A percentile compares a stretch with the other conserved stretches of the same genome.
phyloP scores from a whole-genome alignment of 2,888 invertebrate genomes.

The Lithodes maja region DNA sequence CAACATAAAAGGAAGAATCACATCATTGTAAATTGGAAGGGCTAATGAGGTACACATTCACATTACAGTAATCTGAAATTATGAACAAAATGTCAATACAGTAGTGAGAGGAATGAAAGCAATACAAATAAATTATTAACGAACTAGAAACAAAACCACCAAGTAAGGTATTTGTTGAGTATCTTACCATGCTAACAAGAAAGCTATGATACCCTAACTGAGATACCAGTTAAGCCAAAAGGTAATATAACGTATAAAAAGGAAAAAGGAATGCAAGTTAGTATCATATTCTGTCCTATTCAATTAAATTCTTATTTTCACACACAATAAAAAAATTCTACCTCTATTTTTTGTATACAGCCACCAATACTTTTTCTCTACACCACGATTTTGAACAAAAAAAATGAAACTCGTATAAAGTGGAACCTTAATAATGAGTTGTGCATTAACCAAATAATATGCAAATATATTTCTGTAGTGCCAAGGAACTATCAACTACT shows the following conservation, averaged over 20 bases:
- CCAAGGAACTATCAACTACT: no score
- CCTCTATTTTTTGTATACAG: no score
- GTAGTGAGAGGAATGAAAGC: background rate
- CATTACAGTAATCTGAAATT: background rate
- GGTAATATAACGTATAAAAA: constrained; percentile 12
- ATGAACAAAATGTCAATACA: background rate
- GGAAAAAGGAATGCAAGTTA: background rate
- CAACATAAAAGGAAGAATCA: no score
- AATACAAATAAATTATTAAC: background rate
- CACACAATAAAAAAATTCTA: background rate
- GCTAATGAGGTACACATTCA: no score
- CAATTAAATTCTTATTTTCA: background rate
- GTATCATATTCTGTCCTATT: background rate
- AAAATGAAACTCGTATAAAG: no score
- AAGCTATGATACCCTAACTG: background rate
- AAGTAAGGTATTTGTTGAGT: background rate
- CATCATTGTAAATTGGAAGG: no score
- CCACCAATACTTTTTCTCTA: no score
- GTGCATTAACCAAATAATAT: no score
- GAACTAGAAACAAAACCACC: background rate
- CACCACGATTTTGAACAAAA: no score
- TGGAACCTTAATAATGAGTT: no score
- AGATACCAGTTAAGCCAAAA: background rate
- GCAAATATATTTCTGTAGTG: no score
- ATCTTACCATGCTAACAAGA: background rate